A percentile compares a stretch with the other conserved stretches of the same genome.
These are phyloP conservation scores for Scophthalmus maximus DNA, from an alignment of 2,113 vertebrate genomes.

Conservation along the genomic window DNA sequence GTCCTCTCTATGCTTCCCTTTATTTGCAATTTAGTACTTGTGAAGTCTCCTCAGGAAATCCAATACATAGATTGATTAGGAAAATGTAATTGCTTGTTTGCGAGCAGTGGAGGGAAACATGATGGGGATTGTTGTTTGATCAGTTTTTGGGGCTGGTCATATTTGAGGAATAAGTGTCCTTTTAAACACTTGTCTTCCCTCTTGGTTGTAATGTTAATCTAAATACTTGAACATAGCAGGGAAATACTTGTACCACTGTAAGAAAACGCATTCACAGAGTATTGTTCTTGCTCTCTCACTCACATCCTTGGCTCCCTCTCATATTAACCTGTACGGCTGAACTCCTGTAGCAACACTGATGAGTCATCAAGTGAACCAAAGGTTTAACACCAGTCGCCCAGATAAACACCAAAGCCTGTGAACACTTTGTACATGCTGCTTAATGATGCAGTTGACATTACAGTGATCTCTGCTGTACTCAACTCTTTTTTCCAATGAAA, in stretches of 20 bases:
- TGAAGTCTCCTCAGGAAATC: constrained; percentile 5
- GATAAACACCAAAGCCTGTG: constrained; percentile 4
- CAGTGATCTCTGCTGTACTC: constrained; percentile 11
- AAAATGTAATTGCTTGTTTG: constrained; percentile 25
- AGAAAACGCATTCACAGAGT: not conserved
- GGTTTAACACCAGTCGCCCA: constrained; percentile 25
- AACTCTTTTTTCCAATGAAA: constrained; percentile 18
- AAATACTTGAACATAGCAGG: constrained; percentile 15
- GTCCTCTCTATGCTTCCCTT: not conserved
- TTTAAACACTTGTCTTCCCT: not conserved
- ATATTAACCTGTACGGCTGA: constrained; percentile 4
- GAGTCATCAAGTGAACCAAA: constrained; percentile 31
- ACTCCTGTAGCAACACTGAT: constrained; percentile 1
- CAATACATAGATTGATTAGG: not conserved
- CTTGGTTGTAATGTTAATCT: constrained; percentile 12
- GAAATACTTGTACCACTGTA: not conserved
- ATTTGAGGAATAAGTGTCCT: constrained; percentile 12
- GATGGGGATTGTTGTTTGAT: not conserved
- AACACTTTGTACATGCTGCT: constrained; percentile 22
- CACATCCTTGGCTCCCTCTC: no score
- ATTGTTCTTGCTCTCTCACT: no score
- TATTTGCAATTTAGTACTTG: not conserved
- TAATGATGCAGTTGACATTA: constrained; percentile 5
- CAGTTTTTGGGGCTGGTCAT: not conserved
- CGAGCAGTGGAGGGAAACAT: constrained; percentile 10